phyloP scores from a whole-genome alignment of 2,888 invertebrate species.

The Pachliopta kotzebuea region DNA sequence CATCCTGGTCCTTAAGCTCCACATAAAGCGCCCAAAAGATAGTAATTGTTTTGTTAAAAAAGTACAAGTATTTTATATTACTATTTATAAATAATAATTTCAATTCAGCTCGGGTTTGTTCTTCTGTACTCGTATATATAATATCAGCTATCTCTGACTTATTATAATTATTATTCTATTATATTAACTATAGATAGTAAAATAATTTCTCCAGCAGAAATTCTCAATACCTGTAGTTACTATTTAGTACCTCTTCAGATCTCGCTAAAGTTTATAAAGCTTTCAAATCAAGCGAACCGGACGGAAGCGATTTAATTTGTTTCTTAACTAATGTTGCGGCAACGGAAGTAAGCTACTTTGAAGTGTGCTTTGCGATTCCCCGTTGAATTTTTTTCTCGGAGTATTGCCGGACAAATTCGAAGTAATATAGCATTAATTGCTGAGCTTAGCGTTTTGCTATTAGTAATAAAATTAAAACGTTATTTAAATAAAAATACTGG shows the following conservation, averaged over 20 bases:
- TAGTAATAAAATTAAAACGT: not conserved
- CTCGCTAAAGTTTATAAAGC: slow-evolving; percentile 12
- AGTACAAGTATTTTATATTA: no score
- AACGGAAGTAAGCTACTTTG: slow-evolving; percentile 6
- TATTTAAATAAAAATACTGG: no score
- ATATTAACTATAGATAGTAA: not conserved
- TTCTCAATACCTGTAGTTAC: not conserved
- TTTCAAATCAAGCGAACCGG: slow-evolving; percentile 13
- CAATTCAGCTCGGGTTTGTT: no score
- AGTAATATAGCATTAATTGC: not conserved
- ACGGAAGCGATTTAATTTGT: slow-evolving; percentile 19
- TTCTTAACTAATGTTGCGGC: slow-evolving; percentile 12
- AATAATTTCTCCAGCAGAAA: not conserved
- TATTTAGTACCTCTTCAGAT: not conserved
- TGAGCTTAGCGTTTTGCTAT: not conserved
- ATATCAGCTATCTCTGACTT: not conserved
- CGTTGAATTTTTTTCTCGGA: not conserved
- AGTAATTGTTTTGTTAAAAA: no score
- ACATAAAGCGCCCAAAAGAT: no score
- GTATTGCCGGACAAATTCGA: not conserved
- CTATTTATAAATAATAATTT: no score
- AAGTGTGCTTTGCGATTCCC: slow-evolving; percentile 5
- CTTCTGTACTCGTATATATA: no score
- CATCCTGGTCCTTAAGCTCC: no score
- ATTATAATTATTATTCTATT: not conserved